Conservation (phyloP, 2,888 invertebrate genomes). For the Troides aeacus region DNA sequence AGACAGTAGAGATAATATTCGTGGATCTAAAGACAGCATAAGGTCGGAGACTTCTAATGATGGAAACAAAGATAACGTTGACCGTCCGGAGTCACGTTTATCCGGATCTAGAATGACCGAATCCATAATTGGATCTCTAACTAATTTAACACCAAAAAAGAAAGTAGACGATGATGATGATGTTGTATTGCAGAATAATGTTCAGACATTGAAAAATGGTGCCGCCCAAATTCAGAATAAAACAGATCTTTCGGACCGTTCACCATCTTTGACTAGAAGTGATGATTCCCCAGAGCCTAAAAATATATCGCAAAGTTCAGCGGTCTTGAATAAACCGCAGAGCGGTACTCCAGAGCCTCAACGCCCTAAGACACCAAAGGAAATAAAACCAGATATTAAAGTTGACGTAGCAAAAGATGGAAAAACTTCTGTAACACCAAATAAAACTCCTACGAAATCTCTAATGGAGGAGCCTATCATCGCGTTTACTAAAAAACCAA, state of each 20-base stretch:
- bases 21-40: conserved; percentile 67
- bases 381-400: conserved; percentile 49
- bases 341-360: conserved; percentile 57
- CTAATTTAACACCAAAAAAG: conserved; percentile 58
- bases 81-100: conserved; percentile 72
- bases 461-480: conserved; percentile 54
- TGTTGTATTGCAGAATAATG: conserved; percentile 62
- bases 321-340: conserved; percentile 51
- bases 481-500: conserved; percentile 61
- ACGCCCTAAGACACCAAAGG: conserved; percentile 69
- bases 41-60: conserved; percentile 61
- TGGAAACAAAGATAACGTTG: conserved; percentile 50
- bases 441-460: conserved; percentile 56
- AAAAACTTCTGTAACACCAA: conserved; percentile 45
- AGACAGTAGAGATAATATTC: conserved; percentile 69
- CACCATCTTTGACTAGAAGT: conserved; percentile 72
- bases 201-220: conserved; percentile 46
- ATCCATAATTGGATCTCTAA: conserved; percentile 69
- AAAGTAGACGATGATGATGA: conserved; percentile 72
- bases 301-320: conserved; percentile 48
- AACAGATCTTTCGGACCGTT: conserved; percentile 66
- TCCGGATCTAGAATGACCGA: conserved; percentile 74
- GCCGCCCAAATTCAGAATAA: conserved; percentile 51
- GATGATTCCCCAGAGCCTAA: conserved; percentile 75
- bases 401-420: conserved; percentile 43